These are phyloP conservation scores for Callopanchax toddi DNA, from an alignment of 2,113 vertebrate genomes.

Conservation along the genomic window DNA sequence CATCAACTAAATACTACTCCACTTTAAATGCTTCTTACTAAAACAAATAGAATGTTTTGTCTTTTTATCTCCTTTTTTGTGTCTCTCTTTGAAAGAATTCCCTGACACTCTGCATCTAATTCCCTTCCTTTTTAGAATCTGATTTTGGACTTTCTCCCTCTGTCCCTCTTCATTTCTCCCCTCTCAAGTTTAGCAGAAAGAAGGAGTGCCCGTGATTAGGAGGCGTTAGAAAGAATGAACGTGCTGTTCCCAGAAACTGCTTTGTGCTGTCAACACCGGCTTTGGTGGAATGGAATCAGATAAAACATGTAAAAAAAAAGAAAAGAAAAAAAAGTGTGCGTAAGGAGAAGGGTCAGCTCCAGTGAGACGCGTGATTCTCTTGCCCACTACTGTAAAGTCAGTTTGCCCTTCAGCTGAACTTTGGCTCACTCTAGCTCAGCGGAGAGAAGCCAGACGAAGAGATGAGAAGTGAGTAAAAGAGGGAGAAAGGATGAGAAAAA, in stretches of 20 bases:
- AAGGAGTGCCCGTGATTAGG: slow-evolving; percentile 68
- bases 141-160: slow-evolving; percentile 38
- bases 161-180: slow-evolving; percentile 61
- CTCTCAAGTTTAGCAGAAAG: slow-evolving; percentile 64
- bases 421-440: slow-evolving; percentile 85
- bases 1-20: slow-evolving; percentile 25
- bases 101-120: slow-evolving; percentile 37
- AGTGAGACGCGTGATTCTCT: slow-evolving; percentile 87
- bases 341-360: slow-evolving; percentile 64
- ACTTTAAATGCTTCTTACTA: slow-evolving; percentile 13
- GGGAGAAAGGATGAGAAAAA: slow-evolving; percentile 13
- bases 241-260: slow-evolving; percentile 90
- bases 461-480: slow-evolving; percentile 43
- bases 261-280: slow-evolving; percentile 95
- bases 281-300: slow-evolving; percentile 97
- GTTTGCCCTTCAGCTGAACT: slow-evolving; percentile 96
- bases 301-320: slow-evolving; percentile 82
- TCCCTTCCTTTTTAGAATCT: slow-evolving; percentile 20
- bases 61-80: slow-evolving; percentile 34
- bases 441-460: slow-evolving; percentile 47
- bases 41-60: slow-evolving; percentile 52
- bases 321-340: slow-evolving; percentile 29
- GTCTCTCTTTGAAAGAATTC: slow-evolving; percentile 25
- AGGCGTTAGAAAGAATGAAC: slow-evolving; percentile 89
- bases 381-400: slow-evolving; percentile 81